These are phyloP conservation scores for Sesamia nonagrioides DNA, from an alignment of 1,140 invertebrate species.

Conservation along the genomic window DNA sequence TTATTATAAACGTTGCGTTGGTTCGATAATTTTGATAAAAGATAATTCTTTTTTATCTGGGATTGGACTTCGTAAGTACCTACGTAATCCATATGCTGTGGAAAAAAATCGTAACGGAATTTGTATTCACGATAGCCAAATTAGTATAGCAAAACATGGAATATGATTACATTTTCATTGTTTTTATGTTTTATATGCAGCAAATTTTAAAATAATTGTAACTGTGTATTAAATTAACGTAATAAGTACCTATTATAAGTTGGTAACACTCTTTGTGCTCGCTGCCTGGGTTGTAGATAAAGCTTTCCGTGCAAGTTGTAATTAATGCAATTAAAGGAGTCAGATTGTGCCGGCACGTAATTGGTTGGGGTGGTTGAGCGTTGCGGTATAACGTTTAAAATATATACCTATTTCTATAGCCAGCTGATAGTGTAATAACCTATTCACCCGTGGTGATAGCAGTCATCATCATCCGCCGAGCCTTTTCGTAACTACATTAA, in stretches of 20 bases:
- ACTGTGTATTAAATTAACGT: too few species aligned
- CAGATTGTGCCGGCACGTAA: slow-evolving; percentile 2
- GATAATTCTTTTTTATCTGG: too few species aligned
- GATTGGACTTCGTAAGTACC: background rate
- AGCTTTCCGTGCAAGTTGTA: slow-evolving; percentile 9
- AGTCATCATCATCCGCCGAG: too few species aligned
- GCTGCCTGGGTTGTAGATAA: background rate
- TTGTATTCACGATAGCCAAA: background rate
- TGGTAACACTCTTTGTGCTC: background rate
- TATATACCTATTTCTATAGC: background rate
- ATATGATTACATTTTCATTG: slow-evolving; percentile 8
- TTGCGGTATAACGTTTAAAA: background rate
- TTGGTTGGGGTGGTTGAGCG: background rate
- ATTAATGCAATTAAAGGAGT: slow-evolving; percentile 22
- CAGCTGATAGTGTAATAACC: background rate
- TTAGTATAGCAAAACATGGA: background rate
- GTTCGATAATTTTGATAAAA: too few species aligned
- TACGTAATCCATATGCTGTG: background rate
- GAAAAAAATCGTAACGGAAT: background rate
- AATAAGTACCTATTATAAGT: background rate
- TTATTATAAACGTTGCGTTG: too few species aligned
- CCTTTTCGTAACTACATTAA: too few species aligned
- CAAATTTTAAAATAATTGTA: too few species aligned
- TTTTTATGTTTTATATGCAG: background rate
- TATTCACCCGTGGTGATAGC: too few species aligned